Evolutionary conservation across 2,888 invertebrate genomes (phyloP), one percentile per base, ranked within the genome.

Genomic region (Chymomyza procnemis): DNA sequence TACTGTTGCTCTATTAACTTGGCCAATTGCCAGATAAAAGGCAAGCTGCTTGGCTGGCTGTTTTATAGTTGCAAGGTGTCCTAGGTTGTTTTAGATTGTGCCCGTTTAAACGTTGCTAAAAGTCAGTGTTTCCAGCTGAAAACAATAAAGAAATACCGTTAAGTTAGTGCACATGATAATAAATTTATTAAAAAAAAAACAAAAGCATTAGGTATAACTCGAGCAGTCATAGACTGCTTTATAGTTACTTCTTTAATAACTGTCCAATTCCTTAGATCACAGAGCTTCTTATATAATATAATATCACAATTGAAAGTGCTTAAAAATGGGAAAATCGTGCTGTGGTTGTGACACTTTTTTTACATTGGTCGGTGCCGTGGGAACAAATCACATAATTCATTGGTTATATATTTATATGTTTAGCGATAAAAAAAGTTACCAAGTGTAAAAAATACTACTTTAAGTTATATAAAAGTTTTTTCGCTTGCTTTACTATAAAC

Each of bases 101-200:
- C 4, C 4, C 1, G 50, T 50, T 50, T 8, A 16, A 50, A 6
- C 19, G n/a, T 50, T 12, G 12, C 48, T 26, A 12, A 16, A 16
- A 5, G 48, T 6, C 14, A 19, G 16, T 50, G 50, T 8, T 50
- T 4, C 18, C 50, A 1, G 50, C 50, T 19, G 46, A 14, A 22
- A 60, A 50, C n/a, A 60, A 54, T 18, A 69, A 58, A 65, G 59
- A 6, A 70, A 80, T 80, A 75, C 72, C 70, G 71, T 74, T 79
- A 78, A 74, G 71, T 71, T 79, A 64, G n/a, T 77, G 70, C 71
- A 86, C 80, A 41, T 81, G 87, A 79, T 85, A 80, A 66, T 73
- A 85, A 86, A 86, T 80, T 85, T 86, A 82, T 82, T 79, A 85
- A 85, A 69, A 85, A 85, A 69, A 67, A 75, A 80, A 85, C 87